Percentiles rank a stretch among this genome's conserved stretches.
phyloP scores from a whole-genome alignment of 2,888 invertebrate genomes.

The Prenolepis imparis region DNA sequence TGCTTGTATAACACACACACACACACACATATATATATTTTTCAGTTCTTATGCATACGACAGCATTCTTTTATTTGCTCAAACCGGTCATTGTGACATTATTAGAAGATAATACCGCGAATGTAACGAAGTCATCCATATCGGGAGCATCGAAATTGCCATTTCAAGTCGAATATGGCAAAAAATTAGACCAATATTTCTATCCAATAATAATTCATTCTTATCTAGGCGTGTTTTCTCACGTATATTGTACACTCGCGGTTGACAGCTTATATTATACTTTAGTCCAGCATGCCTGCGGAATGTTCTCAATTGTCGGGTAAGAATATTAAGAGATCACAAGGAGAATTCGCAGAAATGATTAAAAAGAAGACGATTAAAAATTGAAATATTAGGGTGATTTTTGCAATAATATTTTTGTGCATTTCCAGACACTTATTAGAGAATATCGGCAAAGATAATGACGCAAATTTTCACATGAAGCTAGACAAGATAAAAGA shows the following conservation, averaged over 20 bases:
- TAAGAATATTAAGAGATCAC: conserved; percentile 8
- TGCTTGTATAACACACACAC: background rate
- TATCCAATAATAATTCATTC: conserved; percentile 20
- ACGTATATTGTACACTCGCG: conserved; percentile 11
- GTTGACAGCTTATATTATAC: conserved; percentile 30
- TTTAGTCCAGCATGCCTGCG: conserved; percentile 24
- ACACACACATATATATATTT: background rate
- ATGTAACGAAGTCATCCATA: background rate
- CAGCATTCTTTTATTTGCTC: background rate
- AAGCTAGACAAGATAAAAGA: background rate
- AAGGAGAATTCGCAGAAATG: background rate
- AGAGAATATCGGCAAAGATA: conserved; percentile 7
- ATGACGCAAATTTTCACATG: background rate
- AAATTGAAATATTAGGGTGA: background rate
- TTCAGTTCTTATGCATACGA: conserved; percentile 25
- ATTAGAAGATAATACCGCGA: background rate
- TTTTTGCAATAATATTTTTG: background rate
- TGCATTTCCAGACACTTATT: conserved; percentile 11
- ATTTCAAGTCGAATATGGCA: conserved; percentile 24
- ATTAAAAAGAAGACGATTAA: no score
- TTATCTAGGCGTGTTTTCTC: conserved; percentile 24
- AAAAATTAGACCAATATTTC: background rate
- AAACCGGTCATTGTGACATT: conserved; percentile 18
- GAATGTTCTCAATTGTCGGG: conserved; percentile 30
- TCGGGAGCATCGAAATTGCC: conserved; percentile 17